Percentiles rank a stretch among this genome's conserved stretches.
Evolutionary conservation across 2,113 vertebrate genomes (phyloP).

Genomic region (Chaetura pelagica): DNA sequence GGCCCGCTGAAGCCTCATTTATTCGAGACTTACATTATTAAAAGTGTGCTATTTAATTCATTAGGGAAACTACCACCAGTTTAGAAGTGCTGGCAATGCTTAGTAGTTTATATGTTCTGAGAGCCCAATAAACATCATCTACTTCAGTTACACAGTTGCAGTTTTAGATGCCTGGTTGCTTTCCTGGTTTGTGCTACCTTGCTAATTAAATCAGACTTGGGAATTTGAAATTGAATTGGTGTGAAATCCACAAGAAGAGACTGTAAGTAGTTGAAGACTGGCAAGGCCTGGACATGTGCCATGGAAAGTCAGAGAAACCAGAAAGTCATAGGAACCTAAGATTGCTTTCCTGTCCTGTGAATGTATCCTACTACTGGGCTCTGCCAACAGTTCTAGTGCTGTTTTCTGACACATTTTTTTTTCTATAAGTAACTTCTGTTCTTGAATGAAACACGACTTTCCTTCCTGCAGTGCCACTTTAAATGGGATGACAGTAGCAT

Average conservation of each 20-base stretch:
- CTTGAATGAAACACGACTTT: neutral
- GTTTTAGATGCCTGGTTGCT: neutral
- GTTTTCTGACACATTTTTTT: neutral
- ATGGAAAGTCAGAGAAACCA: neutral
- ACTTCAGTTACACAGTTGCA: neutral
- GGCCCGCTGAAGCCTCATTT: neutral
- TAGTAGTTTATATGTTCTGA: neutral
- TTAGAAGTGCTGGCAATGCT: neutral
- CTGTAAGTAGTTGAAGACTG: neutral
- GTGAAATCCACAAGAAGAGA: neutral
- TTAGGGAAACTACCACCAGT: neutral
- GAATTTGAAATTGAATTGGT: neutral
- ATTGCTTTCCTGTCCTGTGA: neutral
- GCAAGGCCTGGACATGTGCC: neutral
- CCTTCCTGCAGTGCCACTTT: neutral
- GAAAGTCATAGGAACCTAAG: neutral
- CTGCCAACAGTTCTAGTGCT: neutral
- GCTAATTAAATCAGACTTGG: constrained; percentile 35
- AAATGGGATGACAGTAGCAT: neutral
- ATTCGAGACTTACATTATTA: neutral
- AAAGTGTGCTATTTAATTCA: neutral
- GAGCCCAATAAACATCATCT: neutral
- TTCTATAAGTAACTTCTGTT: neutral
- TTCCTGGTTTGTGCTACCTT: neutral
- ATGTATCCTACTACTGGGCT: neutral